Conservation (phyloP, 2,888 invertebrate species). For the Leuctra nigra region DNA sequence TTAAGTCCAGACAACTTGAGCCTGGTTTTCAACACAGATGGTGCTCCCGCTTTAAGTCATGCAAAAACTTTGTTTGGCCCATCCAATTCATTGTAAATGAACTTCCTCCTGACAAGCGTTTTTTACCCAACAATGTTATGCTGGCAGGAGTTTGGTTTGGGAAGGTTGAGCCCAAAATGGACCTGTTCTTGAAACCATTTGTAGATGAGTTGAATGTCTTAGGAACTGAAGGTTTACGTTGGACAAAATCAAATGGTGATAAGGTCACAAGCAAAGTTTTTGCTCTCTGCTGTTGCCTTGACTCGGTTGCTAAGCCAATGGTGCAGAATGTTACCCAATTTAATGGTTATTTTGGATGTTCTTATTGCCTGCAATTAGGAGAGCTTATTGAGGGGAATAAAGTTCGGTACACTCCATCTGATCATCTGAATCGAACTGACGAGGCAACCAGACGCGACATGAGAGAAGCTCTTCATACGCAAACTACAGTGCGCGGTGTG, state of each 20-base stretch:
- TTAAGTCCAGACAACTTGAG: not conserved
- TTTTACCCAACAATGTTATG: not conserved
- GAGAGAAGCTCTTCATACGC: not conserved
- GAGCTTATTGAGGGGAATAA: not conserved
- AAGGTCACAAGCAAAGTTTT: conserved; percentile 1
- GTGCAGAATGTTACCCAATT: conserved; percentile 3
- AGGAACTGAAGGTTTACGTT: not conserved
- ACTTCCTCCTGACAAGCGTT: not conserved
- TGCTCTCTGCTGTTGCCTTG: conserved; percentile 12
- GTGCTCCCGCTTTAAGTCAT: conserved; percentile 5
- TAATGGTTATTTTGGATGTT: conserved; percentile 16
- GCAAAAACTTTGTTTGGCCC: conserved; percentile 5
- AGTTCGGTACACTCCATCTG: not conserved
- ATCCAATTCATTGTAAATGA: conserved; percentile 12
- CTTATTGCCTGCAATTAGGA: not conserved
- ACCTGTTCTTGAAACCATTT: not conserved
- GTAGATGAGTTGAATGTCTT: not conserved
- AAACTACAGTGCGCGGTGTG: not conserved
- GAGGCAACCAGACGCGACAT: not conserved
- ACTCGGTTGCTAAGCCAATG: conserved; percentile 8
- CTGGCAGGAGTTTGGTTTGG: conserved; percentile 12
- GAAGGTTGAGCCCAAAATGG: conserved; percentile 1
- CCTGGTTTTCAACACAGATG: conserved; percentile 14
- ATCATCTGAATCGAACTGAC: not conserved
- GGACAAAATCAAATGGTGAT: not conserved